Base-by-base conservation (phyloP, 1,140 invertebrate genomes). In the Mylabris phalerata region DNA sequence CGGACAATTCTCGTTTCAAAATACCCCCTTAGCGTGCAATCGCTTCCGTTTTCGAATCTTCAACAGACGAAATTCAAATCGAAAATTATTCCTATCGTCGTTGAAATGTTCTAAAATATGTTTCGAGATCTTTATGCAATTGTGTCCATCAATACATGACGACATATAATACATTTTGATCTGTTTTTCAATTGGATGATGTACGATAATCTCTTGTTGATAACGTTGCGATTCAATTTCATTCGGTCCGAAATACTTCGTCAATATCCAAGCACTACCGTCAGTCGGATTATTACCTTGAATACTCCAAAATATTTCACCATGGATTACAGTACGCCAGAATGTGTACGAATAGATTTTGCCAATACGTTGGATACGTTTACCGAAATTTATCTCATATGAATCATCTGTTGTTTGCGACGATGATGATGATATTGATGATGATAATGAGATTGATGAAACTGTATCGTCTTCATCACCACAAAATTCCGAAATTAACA, bases 311-410 rank as follows among this genome's bases (percentile, higher is more conserved):
- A 72, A 72, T 7, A 72, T 60, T 39, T 72, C 69, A 3, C 61
- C 61, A n/a, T 67, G 57, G 25, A 67, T 61, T 59, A 69, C 62
- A 0, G 68, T 70, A 26, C 71, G 62, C 71, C 71, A 72, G 44
- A 72, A 71, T 1, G 71, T 72, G 49, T 70, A 71, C 3, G 71
- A 72, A 49, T 71, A 72, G 9, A 70, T 63, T 56, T 72, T 72
- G 9, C 68, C 71, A 19, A 51, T 58, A 46, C 69, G 43, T 56
- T 63, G 62, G 45, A 71, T 63, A 45, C 59, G 58, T 9, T 54
- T 64, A 48, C 68, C 68, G 49, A 66, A 69, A 55, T 69, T 69
- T 24, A 67, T 58, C 32, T 62, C 55, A 59, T 68, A 68, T 5
- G 61, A 62, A 39, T 67, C 63, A 40, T 60, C 55, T 32, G 48